Percentiles rank a stretch among this genome's conserved stretches.
phyloP scores from a whole-genome alignment of 1,140 invertebrate genomes.

The Drosophila albomicans region DNA sequence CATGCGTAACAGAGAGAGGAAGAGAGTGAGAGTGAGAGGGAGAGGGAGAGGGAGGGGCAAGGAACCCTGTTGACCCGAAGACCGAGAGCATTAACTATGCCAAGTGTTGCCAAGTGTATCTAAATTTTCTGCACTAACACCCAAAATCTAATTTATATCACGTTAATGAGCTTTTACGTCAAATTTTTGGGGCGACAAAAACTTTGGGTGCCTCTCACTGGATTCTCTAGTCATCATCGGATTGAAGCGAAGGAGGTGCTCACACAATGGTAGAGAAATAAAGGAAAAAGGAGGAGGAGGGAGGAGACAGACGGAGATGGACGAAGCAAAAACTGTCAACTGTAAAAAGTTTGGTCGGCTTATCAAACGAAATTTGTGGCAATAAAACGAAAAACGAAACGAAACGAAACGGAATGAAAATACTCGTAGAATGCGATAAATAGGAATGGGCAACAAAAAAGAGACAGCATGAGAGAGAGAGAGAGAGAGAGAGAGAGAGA shows the following conservation, averaged over 20 bases:
- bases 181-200: slow-evolving; percentile 56
- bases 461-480: not conserved
- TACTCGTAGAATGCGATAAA: slow-evolving; percentile 1
- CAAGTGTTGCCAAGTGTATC: slow-evolving; percentile 63
- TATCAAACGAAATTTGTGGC: slow-evolving; percentile 80
- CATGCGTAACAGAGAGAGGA: not conserved
- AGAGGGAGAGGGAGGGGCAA: not conserved
- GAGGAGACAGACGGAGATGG: slow-evolving; percentile 6
- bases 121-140: slow-evolving; percentile 74
- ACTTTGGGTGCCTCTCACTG: slow-evolving; percentile 1
- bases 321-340: slow-evolving; percentile 65
- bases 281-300: not conserved
- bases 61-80: not conserved
- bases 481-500: not conserved
- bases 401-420: slow-evolving; percentile 33
- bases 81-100: slow-evolving; percentile 54
- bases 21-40: not conserved
- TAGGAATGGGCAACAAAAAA: not conserved
- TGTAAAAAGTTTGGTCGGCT: slow-evolving; percentile 76
- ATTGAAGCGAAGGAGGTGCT: not conserved
- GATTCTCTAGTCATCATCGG: not conserved
- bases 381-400: slow-evolving; percentile 69
- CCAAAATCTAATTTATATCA: slow-evolving; percentile 82
- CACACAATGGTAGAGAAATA: no score
- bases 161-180: slow-evolving; percentile 82